phyloP scores from a whole-genome alignment of 2,113 vertebrate genomes.

The Lophura nycthemera region DNA sequence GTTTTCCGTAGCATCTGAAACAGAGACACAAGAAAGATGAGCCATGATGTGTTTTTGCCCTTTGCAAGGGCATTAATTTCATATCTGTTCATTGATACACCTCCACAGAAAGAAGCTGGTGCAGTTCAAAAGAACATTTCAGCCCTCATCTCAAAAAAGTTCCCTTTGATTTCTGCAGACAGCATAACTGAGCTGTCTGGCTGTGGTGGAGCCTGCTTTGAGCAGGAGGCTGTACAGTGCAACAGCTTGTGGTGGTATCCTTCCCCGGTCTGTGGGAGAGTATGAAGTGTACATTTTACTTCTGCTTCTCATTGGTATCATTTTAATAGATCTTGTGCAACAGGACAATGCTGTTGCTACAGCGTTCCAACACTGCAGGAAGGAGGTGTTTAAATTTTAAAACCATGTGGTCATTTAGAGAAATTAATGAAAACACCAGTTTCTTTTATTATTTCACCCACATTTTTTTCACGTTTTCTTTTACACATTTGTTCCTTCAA shows the following conservation, averaged over 20 bases:
- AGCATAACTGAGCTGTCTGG: background rate
- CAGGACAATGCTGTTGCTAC: background rate
- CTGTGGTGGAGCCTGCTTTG: background rate
- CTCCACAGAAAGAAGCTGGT: background rate
- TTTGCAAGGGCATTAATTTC: background rate
- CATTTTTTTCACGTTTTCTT: slow-evolving; percentile 19
- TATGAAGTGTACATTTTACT: background rate
- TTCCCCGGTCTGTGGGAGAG: background rate
- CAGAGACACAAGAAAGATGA: background rate
- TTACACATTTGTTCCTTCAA: background rate
- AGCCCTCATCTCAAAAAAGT: background rate
- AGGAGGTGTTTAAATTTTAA: slow-evolving; percentile 23
- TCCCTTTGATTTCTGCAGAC: background rate
- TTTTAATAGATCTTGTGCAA: background rate
- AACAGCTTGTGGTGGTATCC: background rate
- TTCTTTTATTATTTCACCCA: background rate
- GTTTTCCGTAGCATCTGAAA: background rate
- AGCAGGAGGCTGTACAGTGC: background rate
- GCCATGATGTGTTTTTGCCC: background rate
- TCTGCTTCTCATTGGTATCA: background rate
- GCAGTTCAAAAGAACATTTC: background rate
- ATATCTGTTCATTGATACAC: background rate
- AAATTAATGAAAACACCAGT: slow-evolving; percentile 4
- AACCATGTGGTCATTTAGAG: background rate
- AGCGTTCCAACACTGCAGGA: background rate